A percentile compares a stretch with the other conserved stretches of the same genome.
Evolutionary conservation across 2,888 invertebrate genomes (phyloP).

Genomic region (Callinectes sapidus): DNA sequence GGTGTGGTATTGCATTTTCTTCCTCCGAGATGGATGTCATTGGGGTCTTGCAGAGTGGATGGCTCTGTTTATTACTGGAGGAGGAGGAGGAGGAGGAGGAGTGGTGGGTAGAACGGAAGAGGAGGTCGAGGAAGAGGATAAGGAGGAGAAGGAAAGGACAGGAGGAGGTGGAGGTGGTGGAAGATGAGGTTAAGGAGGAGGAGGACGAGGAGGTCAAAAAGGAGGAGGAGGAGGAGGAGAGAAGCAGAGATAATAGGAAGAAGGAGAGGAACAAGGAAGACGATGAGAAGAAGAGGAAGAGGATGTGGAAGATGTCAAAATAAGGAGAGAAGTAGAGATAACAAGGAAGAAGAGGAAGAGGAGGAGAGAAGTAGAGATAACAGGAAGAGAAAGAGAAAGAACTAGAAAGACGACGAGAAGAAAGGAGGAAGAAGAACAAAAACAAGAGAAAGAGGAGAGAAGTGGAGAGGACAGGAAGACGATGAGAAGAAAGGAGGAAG

Average conservation of each 20-base stretch:
- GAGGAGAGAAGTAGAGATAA: not conserved
- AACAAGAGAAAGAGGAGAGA: too few relatives aligned
- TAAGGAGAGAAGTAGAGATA: too few relatives aligned
- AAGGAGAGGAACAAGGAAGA: not conserved
- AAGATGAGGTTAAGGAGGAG: not conserved
- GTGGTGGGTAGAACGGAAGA: not conserved
- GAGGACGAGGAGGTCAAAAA: not conserved
- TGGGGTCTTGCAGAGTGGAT: not conserved
- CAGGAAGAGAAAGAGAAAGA: conserved; percentile 38
- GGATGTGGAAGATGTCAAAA: not conserved
- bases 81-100: not conserved
- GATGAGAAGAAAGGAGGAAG: too few relatives aligned
- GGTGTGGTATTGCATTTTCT: conserved; percentile 34
- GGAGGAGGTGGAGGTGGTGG: not conserved
- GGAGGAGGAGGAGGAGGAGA: not conserved
- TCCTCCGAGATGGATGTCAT: not conserved
- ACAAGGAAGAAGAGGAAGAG: not conserved
- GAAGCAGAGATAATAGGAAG: not conserved
- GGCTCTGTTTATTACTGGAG: conserved; percentile 37
- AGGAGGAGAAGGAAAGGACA: not conserved
- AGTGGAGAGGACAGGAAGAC: too few relatives aligned
- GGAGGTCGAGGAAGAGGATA: not conserved
- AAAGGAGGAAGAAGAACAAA: too few relatives aligned
- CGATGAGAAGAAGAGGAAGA: not conserved
- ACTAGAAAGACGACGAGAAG: too few relatives aligned